Evolutionary conservation across 2,888 invertebrate species (phyloP), one percentile per base, ranked within the genome.

Genomic region (Hyposoter dolosus): DNA sequence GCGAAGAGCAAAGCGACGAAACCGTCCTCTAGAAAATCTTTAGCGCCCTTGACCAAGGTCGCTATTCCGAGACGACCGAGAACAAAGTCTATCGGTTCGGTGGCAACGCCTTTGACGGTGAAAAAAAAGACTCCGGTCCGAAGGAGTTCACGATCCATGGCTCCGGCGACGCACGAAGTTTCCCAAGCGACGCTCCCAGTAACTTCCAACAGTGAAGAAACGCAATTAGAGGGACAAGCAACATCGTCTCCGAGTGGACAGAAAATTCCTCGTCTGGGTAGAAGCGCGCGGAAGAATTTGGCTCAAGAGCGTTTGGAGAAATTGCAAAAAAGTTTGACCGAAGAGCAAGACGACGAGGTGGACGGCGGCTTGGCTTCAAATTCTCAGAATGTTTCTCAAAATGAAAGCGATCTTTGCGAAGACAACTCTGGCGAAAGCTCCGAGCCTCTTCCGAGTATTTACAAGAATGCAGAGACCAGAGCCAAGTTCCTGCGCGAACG

Each of bases 381-480:
- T 15, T 60, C 60, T 5, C 60, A 3, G 15, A 28, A 60, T 19
- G 50, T 7, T 53, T 53, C 50, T 6, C n/a, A 9, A 23, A 23
- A 28, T 2, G 60, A 19, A 7, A 35, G 23, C 7, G 4, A 23
- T 32, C 50, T 47, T 43, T 10, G 15, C 63, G 3, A 43, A 43
- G 45, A 19, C 28, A 17, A 56, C 7, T 40, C 65, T 5, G n/a
- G 7, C 6, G 10, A 47, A 7, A 1, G 12, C 5, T 10, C 10
- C 1, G 63, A 69, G 4, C 60, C 76, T 32, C 77, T 75, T 12
- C 84, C 85, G 17, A 82, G 74, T 28, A 82, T 88, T 45, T 82
- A 87, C 71, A 80, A 84, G 35, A 84, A 85, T 17, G 84, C 88
- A 6, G 87, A 82, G 10, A 12, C n/a, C 12, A 68, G 87, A 47